A percentile compares a stretch with the other conserved stretches of the same genome.
Evolutionary conservation across 2,113 vertebrate species (phyloP).

Genomic region (Tretioscincus oriximinensis): DNA sequence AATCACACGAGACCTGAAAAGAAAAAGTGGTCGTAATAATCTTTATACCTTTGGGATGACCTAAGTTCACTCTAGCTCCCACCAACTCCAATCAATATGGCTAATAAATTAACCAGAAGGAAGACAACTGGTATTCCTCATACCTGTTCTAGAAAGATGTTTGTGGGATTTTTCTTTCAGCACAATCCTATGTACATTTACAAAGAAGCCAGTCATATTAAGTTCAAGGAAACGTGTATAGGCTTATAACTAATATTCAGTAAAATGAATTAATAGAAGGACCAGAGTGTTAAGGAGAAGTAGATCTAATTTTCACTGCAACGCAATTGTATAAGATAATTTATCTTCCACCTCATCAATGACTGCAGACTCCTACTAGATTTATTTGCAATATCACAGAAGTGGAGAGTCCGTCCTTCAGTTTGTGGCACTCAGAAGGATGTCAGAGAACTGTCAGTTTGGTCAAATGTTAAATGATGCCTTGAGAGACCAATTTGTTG

Average conservation of each 20-base stretch:
- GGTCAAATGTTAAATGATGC: slow-evolving; percentile 24
- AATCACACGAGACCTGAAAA: too few species aligned
- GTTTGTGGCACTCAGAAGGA: not conserved
- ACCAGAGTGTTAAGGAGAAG: not conserved
- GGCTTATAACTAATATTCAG: not conserved
- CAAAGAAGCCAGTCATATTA: not conserved
- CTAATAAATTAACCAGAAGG: not conserved
- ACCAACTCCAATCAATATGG: not conserved
- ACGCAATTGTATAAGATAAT: not conserved
- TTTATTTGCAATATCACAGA: not conserved
- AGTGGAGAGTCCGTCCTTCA: slow-evolving; percentile 3
- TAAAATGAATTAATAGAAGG: not conserved
- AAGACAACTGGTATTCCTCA: not conserved
- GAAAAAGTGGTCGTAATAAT: too few species aligned
- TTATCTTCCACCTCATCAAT: not conserved
- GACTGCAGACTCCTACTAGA: not conserved
- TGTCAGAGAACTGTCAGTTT: slow-evolving; percentile 13
- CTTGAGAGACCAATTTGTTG: slow-evolving; percentile 16
- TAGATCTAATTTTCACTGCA: not conserved
- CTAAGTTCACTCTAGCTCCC: not conserved
- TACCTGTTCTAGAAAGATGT: not conserved
- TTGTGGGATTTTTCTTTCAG: too few species aligned
- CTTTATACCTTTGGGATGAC: too few species aligned
- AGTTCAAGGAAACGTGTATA: not conserved
- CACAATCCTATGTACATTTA: not conserved